Evolutionary conservation across 2,888 invertebrate species (phyloP).

Genomic region (Octonoba sinensis): DNA sequence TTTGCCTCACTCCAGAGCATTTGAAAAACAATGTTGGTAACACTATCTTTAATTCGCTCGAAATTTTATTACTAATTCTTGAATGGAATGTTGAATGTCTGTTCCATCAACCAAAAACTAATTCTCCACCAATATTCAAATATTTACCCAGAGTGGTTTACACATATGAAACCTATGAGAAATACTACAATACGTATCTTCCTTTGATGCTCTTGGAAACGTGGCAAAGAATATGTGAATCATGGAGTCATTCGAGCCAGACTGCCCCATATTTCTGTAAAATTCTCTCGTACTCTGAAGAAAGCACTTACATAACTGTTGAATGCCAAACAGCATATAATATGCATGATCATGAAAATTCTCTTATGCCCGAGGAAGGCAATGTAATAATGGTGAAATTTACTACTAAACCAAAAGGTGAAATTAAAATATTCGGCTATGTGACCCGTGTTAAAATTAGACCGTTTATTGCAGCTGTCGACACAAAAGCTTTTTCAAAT

Average conservation of each 20-base stretch:
- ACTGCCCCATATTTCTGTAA: slow-evolving; percentile 24
- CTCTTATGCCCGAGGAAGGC: slow-evolving; percentile 39
- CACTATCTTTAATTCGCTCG: slow-evolving; percentile 21
- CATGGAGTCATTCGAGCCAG: slow-evolving; percentile 40
- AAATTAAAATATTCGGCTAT: slow-evolving; percentile 42
- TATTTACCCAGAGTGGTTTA: slow-evolving; percentile 10
- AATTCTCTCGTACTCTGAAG: slow-evolving; percentile 18
- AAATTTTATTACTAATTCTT: slow-evolving; percentile 54
- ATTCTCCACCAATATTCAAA: slow-evolving; percentile 40
- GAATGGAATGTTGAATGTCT: slow-evolving; percentile 66
- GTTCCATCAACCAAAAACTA: slow-evolving; percentile 45
- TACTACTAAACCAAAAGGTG: slow-evolving; percentile 25
- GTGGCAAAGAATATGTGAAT: slow-evolving; percentile 48
- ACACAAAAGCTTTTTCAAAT: not conserved
- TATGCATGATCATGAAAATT: slow-evolving; percentile 4
- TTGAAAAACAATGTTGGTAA: slow-evolving; percentile 34
- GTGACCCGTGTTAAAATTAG: slow-evolving; percentile 23
- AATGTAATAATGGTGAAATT: slow-evolving; percentile 46
- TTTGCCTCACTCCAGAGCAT: slow-evolving; percentile 27
- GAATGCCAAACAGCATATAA: slow-evolving; percentile 41
- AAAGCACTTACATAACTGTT: slow-evolving; percentile 25
- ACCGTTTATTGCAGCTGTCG: slow-evolving; percentile 5
- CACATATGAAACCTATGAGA: slow-evolving; percentile 24
- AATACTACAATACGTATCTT: slow-evolving; percentile 52
- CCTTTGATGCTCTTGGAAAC: slow-evolving; percentile 54